These are phyloP conservation scores for Drosophila micromelanica DNA, from an alignment of 1,140 invertebrate species.

Conservation along the genomic window DNA sequence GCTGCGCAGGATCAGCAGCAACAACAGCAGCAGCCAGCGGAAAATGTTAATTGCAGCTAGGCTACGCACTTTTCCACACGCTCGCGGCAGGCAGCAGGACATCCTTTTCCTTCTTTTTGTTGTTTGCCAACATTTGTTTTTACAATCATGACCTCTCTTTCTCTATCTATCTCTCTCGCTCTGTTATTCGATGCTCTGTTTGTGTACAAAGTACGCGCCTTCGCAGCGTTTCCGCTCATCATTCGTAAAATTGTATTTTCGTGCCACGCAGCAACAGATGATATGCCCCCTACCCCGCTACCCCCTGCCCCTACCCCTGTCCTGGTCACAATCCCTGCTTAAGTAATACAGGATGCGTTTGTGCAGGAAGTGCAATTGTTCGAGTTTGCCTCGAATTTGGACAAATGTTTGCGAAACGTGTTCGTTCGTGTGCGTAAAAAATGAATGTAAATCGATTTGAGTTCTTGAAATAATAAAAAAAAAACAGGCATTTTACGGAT, in stretches of 20 bases:
- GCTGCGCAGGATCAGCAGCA: too few species aligned
- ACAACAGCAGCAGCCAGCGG: constrained; percentile 5
- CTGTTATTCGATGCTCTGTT: constrained; percentile 42
- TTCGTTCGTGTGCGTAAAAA: constrained; percentile 7
- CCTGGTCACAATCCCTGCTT: too few species aligned
- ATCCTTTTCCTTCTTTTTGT: constrained; percentile 83
- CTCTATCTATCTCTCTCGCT: not conserved
- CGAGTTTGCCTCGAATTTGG: constrained; percentile 12
- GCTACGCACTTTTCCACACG: constrained; percentile 57
- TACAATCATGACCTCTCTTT: constrained; percentile 46
- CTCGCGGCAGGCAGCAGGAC: constrained; percentile 60
- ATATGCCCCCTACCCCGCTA: constrained; percentile 30
- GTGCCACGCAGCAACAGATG: constrained; percentile 61
- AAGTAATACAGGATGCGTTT: constrained; percentile 57
- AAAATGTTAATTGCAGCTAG: constrained; percentile 73
- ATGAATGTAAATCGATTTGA: constrained; percentile 18
- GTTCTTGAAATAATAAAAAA: too few species aligned
- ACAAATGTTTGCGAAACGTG: constrained; percentile 70
- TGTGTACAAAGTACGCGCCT: constrained; percentile 78
- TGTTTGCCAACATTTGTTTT: constrained; percentile 76
- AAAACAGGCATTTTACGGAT: too few species aligned
- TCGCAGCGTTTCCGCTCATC: constrained; percentile 51
- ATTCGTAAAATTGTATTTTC: constrained; percentile 28
- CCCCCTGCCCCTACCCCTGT: constrained; percentile 3
- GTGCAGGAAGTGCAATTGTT: constrained; percentile 76